Base-by-base conservation (phyloP, 2,888 invertebrate species). In the Lasioglossum lativentre region DNA sequence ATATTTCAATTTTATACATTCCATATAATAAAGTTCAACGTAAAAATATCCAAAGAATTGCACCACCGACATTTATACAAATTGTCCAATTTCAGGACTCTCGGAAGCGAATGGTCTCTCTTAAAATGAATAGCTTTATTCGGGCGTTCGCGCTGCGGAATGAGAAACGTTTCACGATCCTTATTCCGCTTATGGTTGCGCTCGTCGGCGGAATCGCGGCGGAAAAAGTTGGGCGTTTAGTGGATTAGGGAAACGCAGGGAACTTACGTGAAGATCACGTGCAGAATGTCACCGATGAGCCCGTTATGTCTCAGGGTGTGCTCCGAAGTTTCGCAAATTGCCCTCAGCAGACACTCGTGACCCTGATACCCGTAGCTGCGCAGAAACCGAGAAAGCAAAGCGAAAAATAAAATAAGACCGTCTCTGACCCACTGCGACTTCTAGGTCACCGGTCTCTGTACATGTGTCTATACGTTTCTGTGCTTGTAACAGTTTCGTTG, bases 261-360 rank as follows among this genome's bases (percentile, higher is more conserved):
- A 71, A 90, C 90, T 90, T 90, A 97, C 34, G 97, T 97, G 94
- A 98, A 96, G 93, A 97, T 95, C 90, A 97, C 97, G 95, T 98
- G 97, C 88, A 97, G 95, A 92, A 98, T 96, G 95, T 98, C 97
- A 42, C 97, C 97, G 87, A 97, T 96, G 92, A 98, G 95, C 8
- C 98, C 97, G 91, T 97, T 96, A 92, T 96, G 96, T 89, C 96
- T 96, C 92, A 98, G 96, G 76, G 97, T 96, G 85, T 96, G 95
- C 90, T 97, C 96, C 0, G 98, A 97, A 45, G 97, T 96, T 94
- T 98, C 97, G 93, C 98, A 98, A 93, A 98, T 97, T 89, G 97
- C 96, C 90, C 97, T 96, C 87, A 98, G 95, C 90, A 98, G 94
- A 95, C 98, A 98, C 59, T 96, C 96, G 88, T 97, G 96, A 47